Percentiles rank a stretch among this genome's conserved stretches.
These are phyloP conservation scores for Phasia obesa DNA, from an alignment of 2,888 invertebrate species.

Conservation along the genomic window DNA sequence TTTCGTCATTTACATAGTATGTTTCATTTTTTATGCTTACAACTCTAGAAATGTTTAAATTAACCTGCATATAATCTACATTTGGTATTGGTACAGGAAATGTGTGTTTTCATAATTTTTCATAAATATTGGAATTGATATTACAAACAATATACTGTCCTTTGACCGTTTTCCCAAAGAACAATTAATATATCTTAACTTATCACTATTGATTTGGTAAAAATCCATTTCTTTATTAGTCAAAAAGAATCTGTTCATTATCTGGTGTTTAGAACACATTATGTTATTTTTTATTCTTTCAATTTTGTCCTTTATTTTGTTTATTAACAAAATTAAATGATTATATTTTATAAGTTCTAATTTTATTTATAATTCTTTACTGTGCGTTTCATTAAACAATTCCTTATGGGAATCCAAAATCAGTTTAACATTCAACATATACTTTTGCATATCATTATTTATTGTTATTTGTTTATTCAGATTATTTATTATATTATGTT, in stretches of 20 bases:
- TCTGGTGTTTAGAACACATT: constrained; percentile 18
- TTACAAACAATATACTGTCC: constrained; percentile 5
- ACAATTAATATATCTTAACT: constrained; percentile 9
- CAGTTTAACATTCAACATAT: constrained; percentile 23
- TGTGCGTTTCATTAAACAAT: constrained; percentile 23
- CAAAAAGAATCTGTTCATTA: constrained; percentile 20
- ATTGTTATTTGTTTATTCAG: background rate
- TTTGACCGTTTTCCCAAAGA: constrained; percentile 5
- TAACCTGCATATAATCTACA: constrained; percentile 4
- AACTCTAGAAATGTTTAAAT: background rate
- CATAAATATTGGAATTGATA: constrained; percentile 17
- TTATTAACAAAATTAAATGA: background rate
- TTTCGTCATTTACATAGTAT: background rate
- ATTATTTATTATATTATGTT: constrained; percentile 1
- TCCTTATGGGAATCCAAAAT: constrained; percentile 12
- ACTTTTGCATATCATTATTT: constrained; percentile 14
- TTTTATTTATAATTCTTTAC: constrained; percentile 4
- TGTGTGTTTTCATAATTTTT: background rate
- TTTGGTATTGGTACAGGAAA: background rate
- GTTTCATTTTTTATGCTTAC: constrained; percentile 1
- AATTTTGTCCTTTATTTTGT: constrained; percentile 11
- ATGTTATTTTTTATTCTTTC: constrained; percentile 21
- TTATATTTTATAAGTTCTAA: constrained; percentile 13
- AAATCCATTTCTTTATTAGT: constrained; percentile 13
- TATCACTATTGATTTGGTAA: constrained; percentile 18